Conservation (phyloP, 2,113 vertebrate genomes). For the Hydrochoerus hydrochaeris region DNA sequence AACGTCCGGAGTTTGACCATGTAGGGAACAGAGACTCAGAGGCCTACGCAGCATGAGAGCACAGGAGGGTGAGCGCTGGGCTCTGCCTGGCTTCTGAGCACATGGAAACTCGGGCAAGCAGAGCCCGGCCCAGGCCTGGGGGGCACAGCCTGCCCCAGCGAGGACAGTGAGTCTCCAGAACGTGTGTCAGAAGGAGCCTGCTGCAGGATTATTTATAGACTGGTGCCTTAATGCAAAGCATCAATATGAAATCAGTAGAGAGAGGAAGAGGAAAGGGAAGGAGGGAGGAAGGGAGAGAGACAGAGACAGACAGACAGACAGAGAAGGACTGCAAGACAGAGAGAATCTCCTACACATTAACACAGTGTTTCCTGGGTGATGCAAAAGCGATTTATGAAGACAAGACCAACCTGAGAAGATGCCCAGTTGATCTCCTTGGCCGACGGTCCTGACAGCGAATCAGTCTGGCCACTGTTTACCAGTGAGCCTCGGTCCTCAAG, state of each 20-base stretch:
- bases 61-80: background rate
- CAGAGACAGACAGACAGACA: too few species aligned
- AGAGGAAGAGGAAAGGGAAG: fast-evolving
- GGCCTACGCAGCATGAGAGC: background rate
- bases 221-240: background rate
- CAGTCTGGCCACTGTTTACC: constrained; percentile 16
- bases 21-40: background rate
- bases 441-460: constrained; percentile 15
- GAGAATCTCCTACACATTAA: background rate
- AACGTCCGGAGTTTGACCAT: background rate
- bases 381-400: constrained; percentile 31
- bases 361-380: constrained; percentile 31
- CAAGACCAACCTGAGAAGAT: constrained; percentile 18
- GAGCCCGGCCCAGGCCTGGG: too few species aligned
- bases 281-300: fast-evolving
- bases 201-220: background rate
- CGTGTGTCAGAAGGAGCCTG: background rate
- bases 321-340: too few species aligned
- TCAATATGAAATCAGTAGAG: background rate
- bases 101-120: background rate
- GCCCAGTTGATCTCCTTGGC: constrained; percentile 39
- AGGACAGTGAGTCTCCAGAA: background rate
- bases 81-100: background rate
- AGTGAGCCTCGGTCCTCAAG: constrained; percentile 48
- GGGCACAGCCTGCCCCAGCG: too few species aligned